These are phyloP conservation scores for Batillaria attramentaria DNA, from an alignment of 1,140 invertebrate species.

Conservation along the genomic window DNA sequence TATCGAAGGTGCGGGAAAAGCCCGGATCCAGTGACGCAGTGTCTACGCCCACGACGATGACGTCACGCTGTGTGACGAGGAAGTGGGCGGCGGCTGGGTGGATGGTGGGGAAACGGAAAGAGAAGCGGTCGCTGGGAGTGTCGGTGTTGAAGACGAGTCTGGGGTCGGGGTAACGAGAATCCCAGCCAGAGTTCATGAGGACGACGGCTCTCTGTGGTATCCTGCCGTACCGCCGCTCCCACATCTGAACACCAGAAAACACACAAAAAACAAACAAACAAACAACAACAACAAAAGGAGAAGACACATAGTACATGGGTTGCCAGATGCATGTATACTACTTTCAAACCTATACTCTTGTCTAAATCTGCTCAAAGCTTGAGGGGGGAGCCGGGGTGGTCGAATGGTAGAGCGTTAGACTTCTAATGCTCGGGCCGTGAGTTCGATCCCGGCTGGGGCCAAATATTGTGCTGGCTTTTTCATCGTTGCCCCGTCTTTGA, in stretches of 20 bases:
- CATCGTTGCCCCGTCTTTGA: no score
- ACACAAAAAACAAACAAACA: no score
- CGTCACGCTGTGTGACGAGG: background rate
- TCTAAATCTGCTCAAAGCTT: no score
- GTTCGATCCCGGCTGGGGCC: no score
- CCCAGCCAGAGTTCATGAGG: constrained; percentile 58
- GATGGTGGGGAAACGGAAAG: background rate
- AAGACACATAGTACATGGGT: no score
- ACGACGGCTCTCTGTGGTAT: constrained; percentile 50
- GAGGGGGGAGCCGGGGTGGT: no score
- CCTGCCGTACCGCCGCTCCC: constrained; percentile 46
- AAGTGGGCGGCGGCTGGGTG: background rate
- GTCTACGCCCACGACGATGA: background rate
- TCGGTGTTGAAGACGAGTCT: background rate
- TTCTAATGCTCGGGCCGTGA: no score
- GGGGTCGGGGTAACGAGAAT: constrained; percentile 41
- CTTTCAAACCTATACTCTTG: no score
- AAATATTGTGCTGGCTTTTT: no score
- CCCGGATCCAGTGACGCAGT: background rate
- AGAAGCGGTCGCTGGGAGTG: background rate
- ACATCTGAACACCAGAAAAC: constrained; percentile 43
- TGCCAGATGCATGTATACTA: no score
- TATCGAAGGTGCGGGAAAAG: background rate
- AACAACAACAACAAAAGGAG: no score
- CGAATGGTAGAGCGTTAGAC: no score